These are phyloP conservation scores for Callithrix jacchus DNA, from an alignment of 2,113 vertebrate genomes.

Conservation along the genomic window DNA sequence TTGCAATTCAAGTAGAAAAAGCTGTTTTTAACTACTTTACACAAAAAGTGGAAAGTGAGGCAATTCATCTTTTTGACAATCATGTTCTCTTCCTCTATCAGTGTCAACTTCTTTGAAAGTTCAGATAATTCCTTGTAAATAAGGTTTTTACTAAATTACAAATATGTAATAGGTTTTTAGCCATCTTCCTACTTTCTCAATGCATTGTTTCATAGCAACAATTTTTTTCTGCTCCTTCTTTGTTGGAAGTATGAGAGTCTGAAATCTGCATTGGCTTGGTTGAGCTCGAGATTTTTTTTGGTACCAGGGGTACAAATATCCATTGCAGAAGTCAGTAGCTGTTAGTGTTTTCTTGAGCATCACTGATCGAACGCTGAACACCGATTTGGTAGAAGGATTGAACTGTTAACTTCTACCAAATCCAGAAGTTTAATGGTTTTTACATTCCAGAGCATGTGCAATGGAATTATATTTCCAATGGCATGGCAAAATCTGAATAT, in stretches of 20 bases:
- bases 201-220: constrained; percentile 63
- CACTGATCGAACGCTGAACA: constrained; percentile 86
- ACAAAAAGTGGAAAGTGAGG: background rate
- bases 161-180: background rate
- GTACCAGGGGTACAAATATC: constrained; percentile 91
- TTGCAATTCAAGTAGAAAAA: constrained; percentile 58
- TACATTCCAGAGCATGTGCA: constrained; percentile 92
- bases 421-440: constrained; percentile 90
- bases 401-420: constrained; percentile 87
- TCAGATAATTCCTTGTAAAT: constrained; percentile 47
- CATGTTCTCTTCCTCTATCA: constrained; percentile 45
- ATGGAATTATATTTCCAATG: constrained; percentile 74
- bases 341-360: constrained; percentile 91
- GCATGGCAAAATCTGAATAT: too few species aligned
- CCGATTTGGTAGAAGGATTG: too few species aligned
- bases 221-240: constrained; percentile 70
- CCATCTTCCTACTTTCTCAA: constrained; percentile 41
- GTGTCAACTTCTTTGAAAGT: constrained; percentile 27
- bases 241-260: constrained; percentile 80
- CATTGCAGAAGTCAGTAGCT: constrained; percentile 95
- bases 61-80: constrained; percentile 16
- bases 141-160: constrained; percentile 67
- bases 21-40: background rate
- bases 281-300: constrained; percentile 64
- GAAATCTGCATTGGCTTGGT: constrained; percentile 83